Evolutionary conservation across 2,888 invertebrate genomes (phyloP).

Genomic region (Bembecia ichneumoniformis): DNA sequence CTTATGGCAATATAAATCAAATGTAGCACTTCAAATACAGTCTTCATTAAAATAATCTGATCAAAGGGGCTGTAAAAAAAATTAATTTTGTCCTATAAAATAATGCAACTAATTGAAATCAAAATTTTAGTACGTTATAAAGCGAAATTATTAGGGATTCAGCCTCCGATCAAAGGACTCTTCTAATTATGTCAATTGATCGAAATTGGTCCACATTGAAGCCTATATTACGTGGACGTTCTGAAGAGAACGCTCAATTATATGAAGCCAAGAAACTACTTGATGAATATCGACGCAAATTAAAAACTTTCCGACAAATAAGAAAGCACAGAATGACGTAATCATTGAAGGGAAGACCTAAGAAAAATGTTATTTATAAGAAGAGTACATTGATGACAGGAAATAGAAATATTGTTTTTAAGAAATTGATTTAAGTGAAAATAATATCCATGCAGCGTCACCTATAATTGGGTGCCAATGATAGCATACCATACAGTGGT

Average conservation of each 20-base stretch:
- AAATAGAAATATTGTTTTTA: too few species aligned
- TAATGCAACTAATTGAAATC: constrained; percentile 20
- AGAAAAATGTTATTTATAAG: too few species aligned
- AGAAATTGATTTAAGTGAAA: too few species aligned
- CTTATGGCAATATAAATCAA: neutral
- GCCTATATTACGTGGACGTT: constrained; percentile 27
- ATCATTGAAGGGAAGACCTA: too few species aligned
- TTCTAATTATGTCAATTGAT: constrained; percentile 52
- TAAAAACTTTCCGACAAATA: constrained; percentile 56
- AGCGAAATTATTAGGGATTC: constrained; percentile 46
- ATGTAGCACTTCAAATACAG: too few species aligned
- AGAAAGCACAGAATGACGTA: constrained; percentile 2
- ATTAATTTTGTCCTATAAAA: constrained; percentile 16
- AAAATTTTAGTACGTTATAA: constrained; percentile 42
- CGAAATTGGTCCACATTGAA: constrained; percentile 52
- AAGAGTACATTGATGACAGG: too few species aligned
- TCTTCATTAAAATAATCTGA: constrained; percentile 5
- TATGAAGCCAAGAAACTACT: constrained; percentile 50
- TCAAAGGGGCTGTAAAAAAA: constrained; percentile 19
- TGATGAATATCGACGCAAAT: constrained; percentile 60
- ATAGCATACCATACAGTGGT: too few species aligned
- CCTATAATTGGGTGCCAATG: too few species aligned
- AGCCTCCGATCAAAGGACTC: constrained; percentile 44
- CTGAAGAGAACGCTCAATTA: constrained; percentile 49
- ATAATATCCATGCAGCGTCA: too few species aligned